phyloP scores from a whole-genome alignment of 2,113 vertebrate species.

The Ivindomyrus marchei region DNA sequence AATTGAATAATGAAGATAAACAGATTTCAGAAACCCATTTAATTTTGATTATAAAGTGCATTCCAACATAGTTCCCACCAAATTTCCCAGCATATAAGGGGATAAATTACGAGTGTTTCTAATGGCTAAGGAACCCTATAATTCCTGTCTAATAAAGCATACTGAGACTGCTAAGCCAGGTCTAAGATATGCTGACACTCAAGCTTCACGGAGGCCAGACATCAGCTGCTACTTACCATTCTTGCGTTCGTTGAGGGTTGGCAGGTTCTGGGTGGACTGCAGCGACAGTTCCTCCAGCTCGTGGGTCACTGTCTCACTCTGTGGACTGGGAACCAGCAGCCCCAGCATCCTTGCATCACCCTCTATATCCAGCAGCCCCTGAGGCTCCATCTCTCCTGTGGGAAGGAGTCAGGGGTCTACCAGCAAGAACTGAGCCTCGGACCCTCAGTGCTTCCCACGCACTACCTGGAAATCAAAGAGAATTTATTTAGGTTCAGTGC shows the following conservation, averaged over 20 bases:
- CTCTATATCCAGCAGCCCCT: slow-evolving; percentile 54
- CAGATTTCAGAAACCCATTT: not conserved
- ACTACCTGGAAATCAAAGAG: slow-evolving; percentile 39
- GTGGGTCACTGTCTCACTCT: slow-evolving; percentile 88
- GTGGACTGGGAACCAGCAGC: slow-evolving; percentile 80
- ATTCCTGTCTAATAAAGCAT: not conserved
- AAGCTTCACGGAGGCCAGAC: not conserved
- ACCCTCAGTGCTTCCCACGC: slow-evolving; percentile 29
- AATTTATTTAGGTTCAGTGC: not conserved
- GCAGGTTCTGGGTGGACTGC: slow-evolving; percentile 76
- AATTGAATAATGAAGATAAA: not conserved
- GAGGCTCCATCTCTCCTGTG: slow-evolving; percentile 70
- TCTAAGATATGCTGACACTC: not conserved
- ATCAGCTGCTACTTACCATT: slow-evolving; percentile 70
- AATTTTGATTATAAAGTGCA: not conserved
- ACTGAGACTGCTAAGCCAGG: not conserved
- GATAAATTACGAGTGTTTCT: not conserved
- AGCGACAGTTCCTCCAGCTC: slow-evolving; percentile 87
- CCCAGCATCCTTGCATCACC: slow-evolving; percentile 66
- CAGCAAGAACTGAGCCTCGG: slow-evolving; percentile 22
- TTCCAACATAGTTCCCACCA: not conserved
- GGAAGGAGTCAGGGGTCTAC: slow-evolving; percentile 32
- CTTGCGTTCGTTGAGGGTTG: slow-evolving; percentile 85
- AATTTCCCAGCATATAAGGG: not conserved
- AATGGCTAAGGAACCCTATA: not conserved